Evolutionary conservation across 2,888 invertebrate species (phyloP).

Genomic region (Thera obeliscata): DNA sequence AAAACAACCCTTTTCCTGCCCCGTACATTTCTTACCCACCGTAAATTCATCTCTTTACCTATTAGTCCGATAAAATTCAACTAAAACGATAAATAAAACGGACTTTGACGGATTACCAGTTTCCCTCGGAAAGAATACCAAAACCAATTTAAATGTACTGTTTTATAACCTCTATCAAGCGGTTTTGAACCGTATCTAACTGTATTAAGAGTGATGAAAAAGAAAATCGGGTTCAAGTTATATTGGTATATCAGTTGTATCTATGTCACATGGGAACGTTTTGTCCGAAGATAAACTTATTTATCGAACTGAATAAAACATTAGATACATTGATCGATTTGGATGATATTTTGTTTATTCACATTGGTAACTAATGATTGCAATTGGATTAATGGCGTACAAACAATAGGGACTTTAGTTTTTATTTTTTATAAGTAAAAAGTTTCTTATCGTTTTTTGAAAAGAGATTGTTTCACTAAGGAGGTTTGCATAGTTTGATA

Average conservation of each 20-base stretch:
- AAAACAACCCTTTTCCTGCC: constrained; percentile 68
- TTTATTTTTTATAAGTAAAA: too few species aligned
- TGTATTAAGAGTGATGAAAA: constrained; percentile 2
- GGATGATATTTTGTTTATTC: constrained; percentile 60
- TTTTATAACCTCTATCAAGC: not conserved
- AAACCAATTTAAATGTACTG: not conserved
- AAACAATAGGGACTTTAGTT: too few species aligned
- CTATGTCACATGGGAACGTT: constrained; percentile 80
- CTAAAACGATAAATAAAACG: constrained; percentile 83
- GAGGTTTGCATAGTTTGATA: too few species aligned
- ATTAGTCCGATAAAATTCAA: constrained; percentile 84
- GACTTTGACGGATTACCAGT: constrained; percentile 81
- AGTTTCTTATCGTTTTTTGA: too few species aligned
- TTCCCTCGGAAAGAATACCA: constrained; percentile 76
- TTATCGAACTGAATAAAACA: constrained; percentile 79
- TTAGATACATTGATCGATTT: constrained; percentile 70
- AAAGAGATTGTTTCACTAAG: too few species aligned
- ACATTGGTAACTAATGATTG: constrained; percentile 44
- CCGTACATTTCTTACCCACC: constrained; percentile 71
- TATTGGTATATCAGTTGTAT: constrained; percentile 68
- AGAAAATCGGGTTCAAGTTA: constrained; percentile 20
- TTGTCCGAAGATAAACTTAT: constrained; percentile 82
- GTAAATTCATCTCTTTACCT: constrained; percentile 81
- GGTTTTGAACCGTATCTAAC: constrained; percentile 14
- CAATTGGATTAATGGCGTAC: constrained; percentile 16